Conservation (phyloP, 2,113 vertebrate genomes). For the Noctilio leporinus region DNA sequence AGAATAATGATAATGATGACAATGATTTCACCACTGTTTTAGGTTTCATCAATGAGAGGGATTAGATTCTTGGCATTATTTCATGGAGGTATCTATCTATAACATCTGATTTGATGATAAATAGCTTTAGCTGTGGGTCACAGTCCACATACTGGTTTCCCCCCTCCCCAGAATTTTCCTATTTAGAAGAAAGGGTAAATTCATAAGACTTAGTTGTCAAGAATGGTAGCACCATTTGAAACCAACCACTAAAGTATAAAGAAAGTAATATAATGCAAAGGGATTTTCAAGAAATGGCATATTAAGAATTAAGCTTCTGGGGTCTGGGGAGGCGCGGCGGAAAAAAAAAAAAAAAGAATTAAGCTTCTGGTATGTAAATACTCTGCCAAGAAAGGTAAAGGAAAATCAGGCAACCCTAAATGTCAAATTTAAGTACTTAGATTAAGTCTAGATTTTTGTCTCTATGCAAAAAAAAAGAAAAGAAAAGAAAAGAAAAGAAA, state of each 20-base stretch:
- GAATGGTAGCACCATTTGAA: not conserved
- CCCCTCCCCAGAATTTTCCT: not conserved
- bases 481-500: no score
- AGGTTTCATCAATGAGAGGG: not conserved
- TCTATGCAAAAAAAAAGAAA: not conserved
- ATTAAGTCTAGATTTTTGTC: not conserved
- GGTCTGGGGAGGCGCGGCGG: not conserved
- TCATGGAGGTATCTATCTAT: not conserved
- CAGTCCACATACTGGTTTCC: not conserved
- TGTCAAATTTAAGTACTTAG: not conserved
- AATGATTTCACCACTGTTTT: not conserved
- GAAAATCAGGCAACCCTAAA: not conserved
- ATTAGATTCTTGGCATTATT: not conserved
- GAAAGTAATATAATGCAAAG: conserved; percentile 14
- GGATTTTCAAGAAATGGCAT: not conserved
- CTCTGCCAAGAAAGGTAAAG: not conserved
- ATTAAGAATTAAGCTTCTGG: not conserved
- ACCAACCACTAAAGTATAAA: not conserved
- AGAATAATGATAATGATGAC: not conserved
- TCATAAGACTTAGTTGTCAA: not conserved
- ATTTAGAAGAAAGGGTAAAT: conserved; percentile 14
- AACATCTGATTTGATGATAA: not conserved
- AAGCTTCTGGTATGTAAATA: not conserved
- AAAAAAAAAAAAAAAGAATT: not conserved
- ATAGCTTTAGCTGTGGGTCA: not conserved